These are phyloP conservation scores for Clamator glandarius DNA, from an alignment of 2,797 vertebrate species.

Conservation along the genomic window DNA sequence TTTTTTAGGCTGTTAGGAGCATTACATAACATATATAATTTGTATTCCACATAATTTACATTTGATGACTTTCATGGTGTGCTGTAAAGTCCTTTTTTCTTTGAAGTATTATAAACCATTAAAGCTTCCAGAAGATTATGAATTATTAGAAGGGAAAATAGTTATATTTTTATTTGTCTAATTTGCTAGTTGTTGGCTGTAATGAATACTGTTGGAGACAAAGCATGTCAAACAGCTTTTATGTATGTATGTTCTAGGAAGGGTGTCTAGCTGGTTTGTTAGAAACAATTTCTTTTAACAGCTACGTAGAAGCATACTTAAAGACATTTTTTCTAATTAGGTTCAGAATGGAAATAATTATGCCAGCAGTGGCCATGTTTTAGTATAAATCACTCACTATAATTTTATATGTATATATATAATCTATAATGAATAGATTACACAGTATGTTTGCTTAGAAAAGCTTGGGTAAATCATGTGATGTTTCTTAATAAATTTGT, in stretches of 20 bases:
- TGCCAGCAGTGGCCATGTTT: background rate
- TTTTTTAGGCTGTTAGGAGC: background rate
- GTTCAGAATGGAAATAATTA: background rate
- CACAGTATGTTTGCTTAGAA: background rate
- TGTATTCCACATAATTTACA: background rate
- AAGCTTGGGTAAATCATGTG: background rate
- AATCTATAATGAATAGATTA: background rate
- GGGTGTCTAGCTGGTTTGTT: background rate
- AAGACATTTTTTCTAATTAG: background rate
- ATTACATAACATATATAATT: background rate
- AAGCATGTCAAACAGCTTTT: background rate
- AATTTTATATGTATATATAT: too few relatives aligned
- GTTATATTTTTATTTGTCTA: background rate
- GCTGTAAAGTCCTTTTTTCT: background rate
- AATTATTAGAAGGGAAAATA: background rate
- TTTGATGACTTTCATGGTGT: background rate
- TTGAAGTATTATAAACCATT: background rate
- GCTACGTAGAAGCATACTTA: background rate
- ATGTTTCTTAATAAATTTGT: background rate
- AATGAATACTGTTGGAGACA: background rate
- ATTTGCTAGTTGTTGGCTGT: background rate
- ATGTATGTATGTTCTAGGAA: background rate
- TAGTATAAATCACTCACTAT: background rate
- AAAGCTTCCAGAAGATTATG: background rate
- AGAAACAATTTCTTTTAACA: background rate